Percentiles rank a stretch among this genome's conserved stretches.
phyloP scores from a whole-genome alignment of 2,888 invertebrate species.

The Cephus pulcher region DNA sequence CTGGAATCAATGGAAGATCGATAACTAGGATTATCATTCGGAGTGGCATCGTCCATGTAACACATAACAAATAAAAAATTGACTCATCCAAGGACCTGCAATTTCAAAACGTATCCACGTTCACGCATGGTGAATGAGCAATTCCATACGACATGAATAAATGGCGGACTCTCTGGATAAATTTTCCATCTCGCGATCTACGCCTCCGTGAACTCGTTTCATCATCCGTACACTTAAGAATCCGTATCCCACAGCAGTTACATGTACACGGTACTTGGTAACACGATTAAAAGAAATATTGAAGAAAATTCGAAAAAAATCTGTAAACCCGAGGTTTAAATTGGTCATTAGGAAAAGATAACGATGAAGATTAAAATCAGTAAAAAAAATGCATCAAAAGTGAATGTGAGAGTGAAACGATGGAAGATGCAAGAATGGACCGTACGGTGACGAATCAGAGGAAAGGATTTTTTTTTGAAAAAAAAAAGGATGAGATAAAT shows the following conservation, averaged over 20 bases:
- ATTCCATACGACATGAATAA: conserved; percentile 33
- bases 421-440: too few relatives aligned
- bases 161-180: conserved; percentile 21
- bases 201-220: conserved; percentile 1
- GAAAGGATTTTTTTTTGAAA: neutral
- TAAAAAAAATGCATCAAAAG: neutral
- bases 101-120: conserved; percentile 43
- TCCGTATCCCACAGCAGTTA: neutral
- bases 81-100: conserved; percentile 41
- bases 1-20: conserved; percentile 31
- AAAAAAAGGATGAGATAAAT: neutral
- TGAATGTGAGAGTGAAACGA: neutral
- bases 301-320: neutral
- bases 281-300: neutral
- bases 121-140: conserved; percentile 35
- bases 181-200: neutral
- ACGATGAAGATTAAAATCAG: neutral
- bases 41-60: conserved; percentile 49
- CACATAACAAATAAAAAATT: conserved; percentile 46
- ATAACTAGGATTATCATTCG: conserved; percentile 46
- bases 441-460: neutral
- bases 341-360: neutral
- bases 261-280: neutral
- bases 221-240: neutral
- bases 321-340: neutral